Conservation (phyloP, 2,888 invertebrate species). For the Caenorhabditis angaria region DNA sequence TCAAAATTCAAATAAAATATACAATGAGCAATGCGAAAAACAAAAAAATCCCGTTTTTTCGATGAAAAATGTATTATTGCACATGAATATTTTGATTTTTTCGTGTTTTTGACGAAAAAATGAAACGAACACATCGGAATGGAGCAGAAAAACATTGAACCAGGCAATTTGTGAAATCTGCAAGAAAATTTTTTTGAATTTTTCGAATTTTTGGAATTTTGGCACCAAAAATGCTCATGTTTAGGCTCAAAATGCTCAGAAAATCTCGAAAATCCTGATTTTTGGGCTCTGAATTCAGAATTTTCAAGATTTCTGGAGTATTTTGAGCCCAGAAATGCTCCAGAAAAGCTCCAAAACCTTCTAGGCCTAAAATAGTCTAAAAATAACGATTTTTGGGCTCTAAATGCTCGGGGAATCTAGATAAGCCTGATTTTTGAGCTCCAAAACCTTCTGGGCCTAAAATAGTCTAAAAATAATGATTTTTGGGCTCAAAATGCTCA, state of each 20-base stretch:
- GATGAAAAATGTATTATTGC: too few species aligned
- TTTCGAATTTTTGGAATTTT: neutral
- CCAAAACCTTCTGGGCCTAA: too few species aligned
- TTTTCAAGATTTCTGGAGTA: neutral
- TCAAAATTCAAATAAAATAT: too few species aligned
- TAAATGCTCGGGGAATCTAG: too few species aligned
- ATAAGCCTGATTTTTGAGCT: too few species aligned
- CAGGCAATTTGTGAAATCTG: slow-evolving; percentile 29
- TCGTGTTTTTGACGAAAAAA: slow-evolving; percentile 9
- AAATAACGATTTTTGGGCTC: too few species aligned
- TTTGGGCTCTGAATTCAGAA: neutral
- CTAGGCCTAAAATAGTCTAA: too few species aligned
- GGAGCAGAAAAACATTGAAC: slow-evolving; percentile 36
- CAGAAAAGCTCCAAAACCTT: too few species aligned
- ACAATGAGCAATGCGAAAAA: too few species aligned
- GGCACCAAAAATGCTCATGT: neutral
- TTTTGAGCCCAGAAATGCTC: too few species aligned
- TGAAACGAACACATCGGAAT: slow-evolving; percentile 21
- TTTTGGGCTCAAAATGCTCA: too few species aligned
- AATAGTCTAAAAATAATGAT: too few species aligned
- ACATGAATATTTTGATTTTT: slow-evolving; percentile 26
- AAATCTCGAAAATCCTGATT: neutral
- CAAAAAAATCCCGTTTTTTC: neutral
- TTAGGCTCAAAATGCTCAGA: neutral
- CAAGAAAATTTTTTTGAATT: neutral